These are phyloP conservation scores for Phoenicopterus ruber DNA, from an alignment of 2,113 vertebrate species.

Conservation along the genomic window DNA sequence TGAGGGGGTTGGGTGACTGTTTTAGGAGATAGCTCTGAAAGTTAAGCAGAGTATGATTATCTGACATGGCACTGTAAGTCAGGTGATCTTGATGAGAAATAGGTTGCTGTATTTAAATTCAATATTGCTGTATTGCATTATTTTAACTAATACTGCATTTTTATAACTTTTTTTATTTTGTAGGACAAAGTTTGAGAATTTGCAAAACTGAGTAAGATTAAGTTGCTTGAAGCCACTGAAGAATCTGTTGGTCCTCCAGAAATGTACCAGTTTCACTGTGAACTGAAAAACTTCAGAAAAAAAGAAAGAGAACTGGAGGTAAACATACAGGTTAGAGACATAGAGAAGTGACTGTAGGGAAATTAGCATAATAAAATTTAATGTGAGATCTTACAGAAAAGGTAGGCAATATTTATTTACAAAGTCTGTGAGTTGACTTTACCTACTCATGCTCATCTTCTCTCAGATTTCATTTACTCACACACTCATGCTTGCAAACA, in stretches of 20 bases:
- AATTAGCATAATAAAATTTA: neutral
- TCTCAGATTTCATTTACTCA: neutral
- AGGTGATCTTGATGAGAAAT: neutral
- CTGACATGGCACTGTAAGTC: neutral
- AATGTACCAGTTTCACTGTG: conserved; percentile 87
- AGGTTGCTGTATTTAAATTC: neutral
- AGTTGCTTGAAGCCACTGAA: conserved; percentile 91
- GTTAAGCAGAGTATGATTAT: neutral
- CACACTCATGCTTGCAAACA: neutral
- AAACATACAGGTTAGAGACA: neutral
- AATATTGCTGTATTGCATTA: neutral
- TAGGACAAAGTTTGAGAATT: conserved; percentile 94
- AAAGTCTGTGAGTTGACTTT: neutral
- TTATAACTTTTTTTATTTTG: neutral
- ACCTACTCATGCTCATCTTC: neutral
- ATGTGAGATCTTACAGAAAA: neutral
- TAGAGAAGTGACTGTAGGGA: neutral
- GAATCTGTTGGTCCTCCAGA: conserved; percentile 90
- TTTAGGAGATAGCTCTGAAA: neutral
- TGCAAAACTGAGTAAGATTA: conserved; percentile 89
- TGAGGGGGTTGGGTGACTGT: neutral
- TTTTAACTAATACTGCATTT: neutral
- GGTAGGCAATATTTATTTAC: neutral
- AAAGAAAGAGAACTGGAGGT: conserved; percentile 88
- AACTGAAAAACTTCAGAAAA: conserved; percentile 86